phyloP scores from a whole-genome alignment of 2,797 vertebrate genomes.

The Synanceia verrucosa region DNA sequence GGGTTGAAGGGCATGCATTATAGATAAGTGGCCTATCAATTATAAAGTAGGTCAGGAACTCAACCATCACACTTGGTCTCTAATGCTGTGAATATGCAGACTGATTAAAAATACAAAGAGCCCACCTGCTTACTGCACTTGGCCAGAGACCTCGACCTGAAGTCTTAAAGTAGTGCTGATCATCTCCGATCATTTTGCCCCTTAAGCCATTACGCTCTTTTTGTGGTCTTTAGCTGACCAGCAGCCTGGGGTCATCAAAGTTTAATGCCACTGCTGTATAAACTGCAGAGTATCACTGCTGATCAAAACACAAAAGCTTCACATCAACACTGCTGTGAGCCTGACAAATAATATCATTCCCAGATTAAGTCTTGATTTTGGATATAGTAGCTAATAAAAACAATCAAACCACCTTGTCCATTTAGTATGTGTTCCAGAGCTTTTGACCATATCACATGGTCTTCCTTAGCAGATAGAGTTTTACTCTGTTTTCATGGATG shows the following conservation, averaged over 20 bases:
- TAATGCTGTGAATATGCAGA: constrained; percentile 59
- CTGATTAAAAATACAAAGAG: constrained; percentile 66
- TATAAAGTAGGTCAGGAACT: constrained; percentile 71
- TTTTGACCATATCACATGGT: background rate
- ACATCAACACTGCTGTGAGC: background rate
- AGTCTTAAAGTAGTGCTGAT: constrained; percentile 28
- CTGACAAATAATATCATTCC: background rate
- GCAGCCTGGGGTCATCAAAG: constrained; percentile 33
- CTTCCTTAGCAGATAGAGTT: background rate
- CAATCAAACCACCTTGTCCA: background rate
- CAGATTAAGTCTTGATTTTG: background rate
- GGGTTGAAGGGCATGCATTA: constrained; percentile 69
- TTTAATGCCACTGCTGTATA: constrained; percentile 28
- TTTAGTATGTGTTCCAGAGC: background rate
- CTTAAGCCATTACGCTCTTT: constrained; percentile 3
- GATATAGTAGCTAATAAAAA: background rate
- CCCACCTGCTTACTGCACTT: constrained; percentile 47
- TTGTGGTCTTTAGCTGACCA: constrained; percentile 41
- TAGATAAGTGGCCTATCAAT: constrained; percentile 70
- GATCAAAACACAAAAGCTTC: constrained; percentile 29
- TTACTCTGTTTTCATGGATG: background rate
- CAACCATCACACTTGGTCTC: constrained; percentile 58
- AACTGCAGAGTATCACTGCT: constrained; percentile 7
- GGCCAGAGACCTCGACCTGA: constrained; percentile 23
- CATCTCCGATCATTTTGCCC: constrained; percentile 26